Conservation (phyloP, 2,113 vertebrate species). For the Ramphastos sulfuratus region DNA sequence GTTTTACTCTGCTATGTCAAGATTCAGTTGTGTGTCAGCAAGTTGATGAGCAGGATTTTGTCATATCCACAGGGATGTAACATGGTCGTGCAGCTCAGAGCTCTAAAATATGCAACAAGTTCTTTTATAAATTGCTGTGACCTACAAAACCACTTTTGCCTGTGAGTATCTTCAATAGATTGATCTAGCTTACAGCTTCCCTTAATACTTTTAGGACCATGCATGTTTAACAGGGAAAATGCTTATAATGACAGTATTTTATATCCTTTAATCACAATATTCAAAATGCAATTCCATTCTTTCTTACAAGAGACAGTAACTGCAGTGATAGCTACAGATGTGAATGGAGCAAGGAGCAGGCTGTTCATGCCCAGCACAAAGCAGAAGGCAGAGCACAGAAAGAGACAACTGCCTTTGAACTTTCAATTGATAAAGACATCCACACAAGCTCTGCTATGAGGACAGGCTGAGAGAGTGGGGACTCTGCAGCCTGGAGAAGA, state of each 20-base stretch:
- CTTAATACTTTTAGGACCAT: constrained; percentile 48
- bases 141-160: constrained; percentile 4
- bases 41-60: not conserved
- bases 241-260: constrained; percentile 6
- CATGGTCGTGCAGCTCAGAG: not conserved
- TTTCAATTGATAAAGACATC: not conserved
- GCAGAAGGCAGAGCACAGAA: not conserved
- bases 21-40: constrained; percentile 4
- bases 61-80: not conserved
- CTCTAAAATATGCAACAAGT: not conserved
- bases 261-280: constrained; percentile 10
- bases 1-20: constrained; percentile 4
- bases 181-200: not conserved
- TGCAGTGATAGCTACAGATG: not conserved
- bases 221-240: constrained; percentile 29
- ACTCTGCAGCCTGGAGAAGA: no score
- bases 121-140: constrained; percentile 36
- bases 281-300: not conserved
- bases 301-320: not conserved
- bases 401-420: not conserved
- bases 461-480: no score
- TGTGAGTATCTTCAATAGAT: constrained; percentile 3
- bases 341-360: not conserved
- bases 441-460: no score
- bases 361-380: not conserved